Evolutionary conservation across 1,140 invertebrate genomes (phyloP).

Genomic region (Tetragonula clypearis): DNA sequence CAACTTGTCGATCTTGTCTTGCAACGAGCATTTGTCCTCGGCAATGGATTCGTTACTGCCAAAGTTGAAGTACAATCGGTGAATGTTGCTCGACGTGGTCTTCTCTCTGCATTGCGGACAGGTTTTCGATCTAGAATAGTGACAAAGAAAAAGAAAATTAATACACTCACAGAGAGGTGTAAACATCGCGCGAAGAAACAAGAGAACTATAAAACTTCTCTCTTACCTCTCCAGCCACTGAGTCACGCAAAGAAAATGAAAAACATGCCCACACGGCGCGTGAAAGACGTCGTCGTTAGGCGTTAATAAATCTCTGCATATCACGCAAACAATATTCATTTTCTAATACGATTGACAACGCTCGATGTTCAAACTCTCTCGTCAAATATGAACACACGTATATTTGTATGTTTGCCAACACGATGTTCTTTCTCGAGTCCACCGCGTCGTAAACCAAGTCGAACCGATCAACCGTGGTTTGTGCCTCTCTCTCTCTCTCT

Average conservation of each 20-base stretch:
- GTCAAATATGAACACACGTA: not conserved
- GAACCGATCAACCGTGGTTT: too few relatives aligned
- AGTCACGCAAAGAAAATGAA: conserved; percentile 84
- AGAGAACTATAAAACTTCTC: too few relatives aligned
- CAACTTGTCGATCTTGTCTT: conserved; percentile 80
- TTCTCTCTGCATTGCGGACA: conserved; percentile 88
- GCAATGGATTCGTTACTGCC: conserved; percentile 80
- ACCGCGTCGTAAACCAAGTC: too few relatives aligned
- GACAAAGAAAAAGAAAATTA: not conserved
- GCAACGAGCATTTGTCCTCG: conserved; percentile 73
- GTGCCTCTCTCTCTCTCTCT: too few relatives aligned
- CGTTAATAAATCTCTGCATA: conserved; percentile 85
- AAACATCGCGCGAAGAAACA: too few relatives aligned
- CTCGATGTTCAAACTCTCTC: not conserved
- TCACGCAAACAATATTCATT: conserved; percentile 86
- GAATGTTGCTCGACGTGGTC: conserved; percentile 83
- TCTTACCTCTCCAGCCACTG: conserved; percentile 86
- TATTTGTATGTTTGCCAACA: not conserved
- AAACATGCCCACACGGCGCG: conserved; percentile 87
- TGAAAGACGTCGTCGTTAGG: conserved; percentile 83
- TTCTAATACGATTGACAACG: conserved; percentile 49
- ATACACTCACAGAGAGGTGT: not conserved
- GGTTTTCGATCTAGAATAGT: conserved; percentile 80
- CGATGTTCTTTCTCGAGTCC: too few relatives aligned
- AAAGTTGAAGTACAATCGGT: conserved; percentile 85